These are phyloP conservation scores for Bujurquina vittata DNA, from an alignment of 2,113 vertebrate species.

Conservation along the genomic window DNA sequence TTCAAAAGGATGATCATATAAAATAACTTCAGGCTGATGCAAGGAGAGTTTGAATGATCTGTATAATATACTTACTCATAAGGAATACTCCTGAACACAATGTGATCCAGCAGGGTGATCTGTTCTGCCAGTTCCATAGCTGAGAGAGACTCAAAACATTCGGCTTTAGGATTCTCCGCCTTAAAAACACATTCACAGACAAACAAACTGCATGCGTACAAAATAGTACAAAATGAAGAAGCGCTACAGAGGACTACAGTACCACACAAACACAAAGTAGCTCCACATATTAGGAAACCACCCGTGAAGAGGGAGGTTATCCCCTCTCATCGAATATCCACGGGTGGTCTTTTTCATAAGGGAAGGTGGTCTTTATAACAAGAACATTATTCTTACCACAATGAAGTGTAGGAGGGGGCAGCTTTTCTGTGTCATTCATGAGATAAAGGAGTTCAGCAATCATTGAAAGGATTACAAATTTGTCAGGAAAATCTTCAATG, in stretches of 20 bases:
- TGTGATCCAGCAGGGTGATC: slow-evolving; percentile 94
- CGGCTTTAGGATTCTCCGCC: slow-evolving; percentile 86
- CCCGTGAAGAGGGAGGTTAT: background rate
- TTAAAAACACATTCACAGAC: slow-evolving; percentile 54
- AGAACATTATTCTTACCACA: slow-evolving; percentile 63
- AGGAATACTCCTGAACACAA: slow-evolving; percentile 94
- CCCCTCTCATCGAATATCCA: too few relatives aligned
- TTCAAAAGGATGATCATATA: background rate
- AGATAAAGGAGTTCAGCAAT: slow-evolving; percentile 33
- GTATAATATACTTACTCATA: slow-evolving; percentile 88
- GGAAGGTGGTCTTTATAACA: background rate
- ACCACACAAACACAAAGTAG: background rate
- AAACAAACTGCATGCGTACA: background rate
- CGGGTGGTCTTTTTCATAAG: background rate
- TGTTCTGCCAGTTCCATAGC: slow-evolving; percentile 98
- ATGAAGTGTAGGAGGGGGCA: slow-evolving; percentile 78
- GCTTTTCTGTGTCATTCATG: slow-evolving; percentile 68
- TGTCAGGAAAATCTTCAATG: background rate
- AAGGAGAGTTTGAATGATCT: background rate
- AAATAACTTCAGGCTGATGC: background rate
- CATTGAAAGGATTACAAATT: background rate
- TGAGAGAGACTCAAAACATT: slow-evolving; percentile 92
- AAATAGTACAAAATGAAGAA: background rate
- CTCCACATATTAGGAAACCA: background rate
- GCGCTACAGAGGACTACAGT: background rate